These are phyloP conservation scores for Hydrolagus affinis DNA, from an alignment of 2,113 vertebrate genomes.

Conservation along the genomic window DNA sequence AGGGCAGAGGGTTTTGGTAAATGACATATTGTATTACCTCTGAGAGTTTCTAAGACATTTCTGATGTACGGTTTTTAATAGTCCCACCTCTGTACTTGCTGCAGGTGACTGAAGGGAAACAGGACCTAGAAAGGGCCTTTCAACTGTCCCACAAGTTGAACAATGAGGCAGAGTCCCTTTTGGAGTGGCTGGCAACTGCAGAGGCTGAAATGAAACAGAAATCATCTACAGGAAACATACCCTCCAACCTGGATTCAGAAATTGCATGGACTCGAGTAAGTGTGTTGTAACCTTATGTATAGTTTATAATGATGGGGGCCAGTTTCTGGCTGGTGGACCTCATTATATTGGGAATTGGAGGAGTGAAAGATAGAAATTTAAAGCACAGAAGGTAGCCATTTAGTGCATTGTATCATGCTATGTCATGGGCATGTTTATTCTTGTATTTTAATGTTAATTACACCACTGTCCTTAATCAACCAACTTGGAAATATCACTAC, in stretches of 20 bases:
- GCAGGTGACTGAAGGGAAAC: slow-evolving; percentile 92
- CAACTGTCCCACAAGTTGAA: slow-evolving; percentile 71
- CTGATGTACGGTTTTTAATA: neutral
- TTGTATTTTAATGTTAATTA: too few relatives aligned
- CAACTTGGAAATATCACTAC: too few relatives aligned
- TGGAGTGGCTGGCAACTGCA: slow-evolving; percentile 71
- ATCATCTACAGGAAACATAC: slow-evolving; percentile 65
- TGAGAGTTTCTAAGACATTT: neutral
- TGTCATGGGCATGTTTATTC: too few relatives aligned
- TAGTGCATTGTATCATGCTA: too few relatives aligned
- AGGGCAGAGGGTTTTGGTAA: neutral
- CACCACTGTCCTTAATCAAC: too few relatives aligned
- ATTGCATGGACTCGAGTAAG: slow-evolving; percentile 88
- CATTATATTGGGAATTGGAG: neutral
- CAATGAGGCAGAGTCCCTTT: slow-evolving; percentile 67
- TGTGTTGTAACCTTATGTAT: neutral
- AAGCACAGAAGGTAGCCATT: too few relatives aligned
- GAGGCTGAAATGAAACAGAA: slow-evolving; percentile 74
- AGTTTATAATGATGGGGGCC: neutral
- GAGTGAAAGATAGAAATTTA: neutral
- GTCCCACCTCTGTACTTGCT: slow-evolving; percentile 18
- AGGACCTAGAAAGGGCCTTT: slow-evolving; percentile 80
- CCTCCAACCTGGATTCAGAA: slow-evolving; percentile 77
- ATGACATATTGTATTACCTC: neutral
- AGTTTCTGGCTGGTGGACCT: neutral